These are phyloP conservation scores for Lithobates sylvaticus DNA, from an alignment of 2,797 vertebrate species.

Conservation along the genomic window DNA sequence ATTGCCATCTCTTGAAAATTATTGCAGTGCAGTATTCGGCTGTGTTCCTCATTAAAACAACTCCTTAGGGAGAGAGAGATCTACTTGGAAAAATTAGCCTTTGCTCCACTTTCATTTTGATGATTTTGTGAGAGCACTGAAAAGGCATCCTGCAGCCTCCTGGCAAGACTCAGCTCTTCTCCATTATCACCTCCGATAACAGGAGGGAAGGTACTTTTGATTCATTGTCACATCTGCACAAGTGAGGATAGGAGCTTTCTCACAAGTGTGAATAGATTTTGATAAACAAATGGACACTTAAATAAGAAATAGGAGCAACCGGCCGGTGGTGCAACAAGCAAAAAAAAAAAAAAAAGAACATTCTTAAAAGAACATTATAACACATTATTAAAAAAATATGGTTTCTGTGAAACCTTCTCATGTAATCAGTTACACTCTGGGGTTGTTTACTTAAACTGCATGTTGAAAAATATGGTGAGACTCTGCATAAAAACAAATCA, in stretches of 20 bases:
- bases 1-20: slow-evolving; percentile 60
- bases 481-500: too few relatives aligned
- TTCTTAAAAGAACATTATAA: not conserved
- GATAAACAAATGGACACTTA: slow-evolving; percentile 64
- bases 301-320: slow-evolving; percentile 10
- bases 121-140: slow-evolving; percentile 55
- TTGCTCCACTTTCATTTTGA: slow-evolving; percentile 56
- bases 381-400: not conserved
- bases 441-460: too few relatives aligned
- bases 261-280: slow-evolving; percentile 68
- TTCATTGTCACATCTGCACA: slow-evolving; percentile 69
- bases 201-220: slow-evolving; percentile 65
- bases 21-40: slow-evolving; percentile 59
- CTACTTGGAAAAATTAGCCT: slow-evolving; percentile 64
- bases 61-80: slow-evolving; percentile 51
- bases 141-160: slow-evolving; percentile 60
- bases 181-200: slow-evolving; percentile 71
- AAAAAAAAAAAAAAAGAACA: not conserved
- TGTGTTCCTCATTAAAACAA: slow-evolving; percentile 64
- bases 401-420: not conserved
- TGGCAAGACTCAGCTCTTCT: slow-evolving; percentile 63
- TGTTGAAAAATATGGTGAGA: too few relatives aligned
- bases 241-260: slow-evolving; percentile 65
- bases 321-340: too few relatives aligned
- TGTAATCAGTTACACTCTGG: too few relatives aligned